Percentiles rank a stretch among this genome's conserved stretches.
Conservation (phyloP, 2,797 vertebrate genomes). For the Adrianichthys oophorus region DNA sequence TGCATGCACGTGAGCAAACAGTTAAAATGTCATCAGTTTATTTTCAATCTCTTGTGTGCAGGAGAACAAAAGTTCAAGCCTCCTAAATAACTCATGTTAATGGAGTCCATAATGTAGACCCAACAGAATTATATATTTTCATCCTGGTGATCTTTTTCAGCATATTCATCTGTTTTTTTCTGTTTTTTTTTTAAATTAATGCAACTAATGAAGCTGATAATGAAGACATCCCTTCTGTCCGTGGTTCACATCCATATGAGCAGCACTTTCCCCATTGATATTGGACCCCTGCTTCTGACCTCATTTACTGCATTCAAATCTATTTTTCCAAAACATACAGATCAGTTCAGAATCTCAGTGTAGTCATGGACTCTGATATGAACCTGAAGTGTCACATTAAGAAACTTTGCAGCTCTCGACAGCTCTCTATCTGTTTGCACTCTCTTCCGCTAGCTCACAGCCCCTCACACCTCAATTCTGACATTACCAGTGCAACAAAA, state of each 20-base stretch:
- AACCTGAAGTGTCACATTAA: too few relatives aligned
- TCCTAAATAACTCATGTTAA: not conserved
- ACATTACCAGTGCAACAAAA: too few relatives aligned
- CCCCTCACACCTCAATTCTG: too few relatives aligned
- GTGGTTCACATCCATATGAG: constrained; percentile 73
- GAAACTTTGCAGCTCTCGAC: too few relatives aligned
- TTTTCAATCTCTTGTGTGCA: constrained; percentile 8
- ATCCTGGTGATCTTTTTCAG: not conserved
- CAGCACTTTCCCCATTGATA: constrained; percentile 36
- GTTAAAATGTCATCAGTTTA: constrained; percentile 1
- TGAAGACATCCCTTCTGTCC: constrained; percentile 54
- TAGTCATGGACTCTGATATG: too few relatives aligned
- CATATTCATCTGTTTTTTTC: not conserved
- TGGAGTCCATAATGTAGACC: not conserved
- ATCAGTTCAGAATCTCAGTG: too few relatives aligned
- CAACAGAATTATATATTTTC: not conserved
- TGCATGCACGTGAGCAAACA: not conserved
- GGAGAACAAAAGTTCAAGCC: not conserved
- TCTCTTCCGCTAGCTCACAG: too few relatives aligned
- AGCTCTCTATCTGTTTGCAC: too few relatives aligned
- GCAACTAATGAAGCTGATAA: constrained; percentile 67
- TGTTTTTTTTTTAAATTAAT: constrained; percentile 17
- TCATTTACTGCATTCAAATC: constrained; percentile 3
- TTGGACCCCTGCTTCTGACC: constrained; percentile 1
- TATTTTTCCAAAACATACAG: not conserved